Evolutionary conservation across 2,888 invertebrate genomes (phyloP).

Genomic region (Ferrisia virgata): DNA sequence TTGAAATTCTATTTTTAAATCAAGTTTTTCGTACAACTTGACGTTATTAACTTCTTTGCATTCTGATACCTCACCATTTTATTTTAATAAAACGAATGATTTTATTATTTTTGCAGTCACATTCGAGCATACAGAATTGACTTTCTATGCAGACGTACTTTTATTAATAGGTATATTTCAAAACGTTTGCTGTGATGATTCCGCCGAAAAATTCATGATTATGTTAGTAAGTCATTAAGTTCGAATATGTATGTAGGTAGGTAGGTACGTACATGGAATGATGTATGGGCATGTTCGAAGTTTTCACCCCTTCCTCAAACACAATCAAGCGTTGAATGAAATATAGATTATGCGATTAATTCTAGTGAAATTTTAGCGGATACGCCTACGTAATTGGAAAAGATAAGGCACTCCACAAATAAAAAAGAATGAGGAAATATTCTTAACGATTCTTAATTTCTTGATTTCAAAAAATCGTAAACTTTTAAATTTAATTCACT

Average conservation of each 20-base stretch:
- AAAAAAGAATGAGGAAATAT: background rate
- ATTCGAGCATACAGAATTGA: no score
- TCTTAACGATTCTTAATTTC: no score
- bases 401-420: background rate
- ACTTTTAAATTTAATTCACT: no score
- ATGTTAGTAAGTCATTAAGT: background rate
- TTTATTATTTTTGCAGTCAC: no score
- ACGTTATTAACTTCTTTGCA: background rate
- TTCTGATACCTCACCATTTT: no score
- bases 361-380: background rate
- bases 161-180: no score
- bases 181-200: background rate
- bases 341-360: background rate
- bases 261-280: no score
- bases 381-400: background rate
- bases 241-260: background rate
- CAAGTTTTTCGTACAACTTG: background rate
- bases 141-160: background rate
- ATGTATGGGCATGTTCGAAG: background rate
- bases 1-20: background rate
- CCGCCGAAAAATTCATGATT: background rate
- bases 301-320: background rate
- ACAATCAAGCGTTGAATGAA: background rate
- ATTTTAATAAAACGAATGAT: no score
- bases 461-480: background rate